Conservation (phyloP, 2,888 invertebrate species). For the Cenopis cana region DNA sequence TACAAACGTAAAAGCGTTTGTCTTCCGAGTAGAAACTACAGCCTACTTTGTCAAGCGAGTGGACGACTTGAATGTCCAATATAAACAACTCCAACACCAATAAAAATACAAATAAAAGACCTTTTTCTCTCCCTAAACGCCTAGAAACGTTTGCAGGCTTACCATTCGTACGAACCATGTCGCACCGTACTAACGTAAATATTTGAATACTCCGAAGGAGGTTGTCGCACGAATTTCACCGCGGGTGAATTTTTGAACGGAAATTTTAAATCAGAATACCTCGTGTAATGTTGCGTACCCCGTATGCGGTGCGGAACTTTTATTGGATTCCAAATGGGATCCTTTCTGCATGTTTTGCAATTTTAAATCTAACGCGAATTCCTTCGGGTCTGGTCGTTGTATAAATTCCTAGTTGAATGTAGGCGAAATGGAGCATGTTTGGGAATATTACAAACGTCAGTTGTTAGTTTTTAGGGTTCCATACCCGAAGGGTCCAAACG, state of each 20-base stretch:
- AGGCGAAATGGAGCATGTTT: neutral
- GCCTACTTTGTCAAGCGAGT: conserved; percentile 5
- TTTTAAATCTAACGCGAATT: conserved; percentile 36
- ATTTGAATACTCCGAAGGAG: conserved; percentile 65
- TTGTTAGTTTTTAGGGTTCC: neutral
- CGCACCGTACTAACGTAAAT: conserved; percentile 60
- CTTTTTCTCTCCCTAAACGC: neutral
- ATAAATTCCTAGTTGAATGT: conserved; percentile 5
- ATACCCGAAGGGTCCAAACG: no score
- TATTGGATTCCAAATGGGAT: conserved; percentile 41
- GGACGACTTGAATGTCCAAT: neutral
- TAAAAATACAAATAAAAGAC: conserved; percentile 11
- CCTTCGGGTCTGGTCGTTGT: conserved; percentile 7
- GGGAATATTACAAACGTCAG: neutral
- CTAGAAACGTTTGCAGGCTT: conserved; percentile 19
- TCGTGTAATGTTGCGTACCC: conserved; percentile 42
- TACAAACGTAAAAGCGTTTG: no score
- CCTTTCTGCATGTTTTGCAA: conserved; percentile 42
- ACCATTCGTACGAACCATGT: conserved; percentile 50
- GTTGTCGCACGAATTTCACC: conserved; percentile 59
- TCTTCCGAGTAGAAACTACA: neutral
- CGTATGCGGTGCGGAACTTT: conserved; percentile 29
- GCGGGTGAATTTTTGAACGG: conserved; percentile 55
- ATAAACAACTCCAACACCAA: neutral
- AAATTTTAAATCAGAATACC: conserved; percentile 57